A percentile compares a stretch with the other conserved stretches of the same genome.
Evolutionary conservation across 2,797 vertebrate genomes (phyloP).

Genomic region (Eulemur coronatus): DNA sequence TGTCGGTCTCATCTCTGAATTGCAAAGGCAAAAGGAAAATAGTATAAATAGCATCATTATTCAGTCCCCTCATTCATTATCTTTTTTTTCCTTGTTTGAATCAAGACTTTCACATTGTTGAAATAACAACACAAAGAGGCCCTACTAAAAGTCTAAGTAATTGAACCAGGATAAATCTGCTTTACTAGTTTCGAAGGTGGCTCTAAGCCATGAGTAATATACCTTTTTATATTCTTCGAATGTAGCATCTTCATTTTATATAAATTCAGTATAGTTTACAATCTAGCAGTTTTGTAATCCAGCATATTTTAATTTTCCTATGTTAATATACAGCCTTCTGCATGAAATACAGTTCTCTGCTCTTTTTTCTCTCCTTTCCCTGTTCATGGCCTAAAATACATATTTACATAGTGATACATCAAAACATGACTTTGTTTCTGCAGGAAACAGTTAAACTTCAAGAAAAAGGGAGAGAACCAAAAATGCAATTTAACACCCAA

Average conservation of each 20-base stretch:
- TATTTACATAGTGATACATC: slow-evolving; percentile 83
- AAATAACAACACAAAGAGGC: slow-evolving; percentile 44
- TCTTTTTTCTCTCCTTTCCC: slow-evolving; percentile 45
- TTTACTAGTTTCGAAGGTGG: slow-evolving; percentile 57
- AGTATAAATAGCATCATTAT: slow-evolving; percentile 29
- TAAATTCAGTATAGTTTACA: slow-evolving; percentile 66
- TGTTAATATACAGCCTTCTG: background rate
- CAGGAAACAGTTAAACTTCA: slow-evolving; percentile 90
- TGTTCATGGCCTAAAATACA: slow-evolving; percentile 80
- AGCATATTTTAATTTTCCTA: slow-evolving; percentile 65
- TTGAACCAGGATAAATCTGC: background rate
- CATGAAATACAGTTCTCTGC: slow-evolving; percentile 30
- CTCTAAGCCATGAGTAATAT: slow-evolving; percentile 66
- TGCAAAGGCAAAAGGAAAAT: background rate
- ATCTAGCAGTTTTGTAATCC: slow-evolving; percentile 65
- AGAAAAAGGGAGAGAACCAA: slow-evolving; percentile 87
- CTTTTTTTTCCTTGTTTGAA: slow-evolving; percentile 29
- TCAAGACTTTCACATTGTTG: slow-evolving; percentile 49
- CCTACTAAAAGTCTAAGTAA: slow-evolving; percentile 16
- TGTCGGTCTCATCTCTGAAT: slow-evolving; percentile 21
- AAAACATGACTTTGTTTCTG: slow-evolving; percentile 85
- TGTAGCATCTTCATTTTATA: slow-evolving; percentile 68
- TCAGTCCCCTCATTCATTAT: slow-evolving; percentile 5
- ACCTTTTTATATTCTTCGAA: slow-evolving; percentile 49
- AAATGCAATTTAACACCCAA: slow-evolving; percentile 93